Percentiles rank a stretch among this genome's conserved stretches.
phyloP scores from a whole-genome alignment of 2,113 vertebrate species.

The Sander lucioperca region DNA sequence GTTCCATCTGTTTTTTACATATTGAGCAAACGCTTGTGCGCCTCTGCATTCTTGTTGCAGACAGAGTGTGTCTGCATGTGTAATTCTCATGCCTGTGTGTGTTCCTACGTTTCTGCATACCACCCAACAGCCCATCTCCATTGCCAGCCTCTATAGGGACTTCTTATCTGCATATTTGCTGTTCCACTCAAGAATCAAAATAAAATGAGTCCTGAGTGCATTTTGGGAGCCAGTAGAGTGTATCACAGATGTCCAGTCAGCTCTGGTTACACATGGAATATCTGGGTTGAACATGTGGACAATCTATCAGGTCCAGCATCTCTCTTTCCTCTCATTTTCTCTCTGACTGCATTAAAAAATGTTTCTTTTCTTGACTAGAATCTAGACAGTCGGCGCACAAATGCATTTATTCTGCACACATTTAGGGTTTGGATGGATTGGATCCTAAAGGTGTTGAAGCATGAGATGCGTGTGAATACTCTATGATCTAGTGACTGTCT shows the following conservation, averaged over 20 bases:
- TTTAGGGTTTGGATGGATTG: neutral
- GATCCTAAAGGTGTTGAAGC: conserved; percentile 7
- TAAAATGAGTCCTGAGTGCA: conserved; percentile 69
- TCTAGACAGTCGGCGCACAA: neutral
- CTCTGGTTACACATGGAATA: conserved; percentile 71
- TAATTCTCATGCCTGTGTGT: conserved; percentile 16
- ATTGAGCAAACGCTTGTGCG: conserved; percentile 43
- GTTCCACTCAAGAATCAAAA: conserved; percentile 53
- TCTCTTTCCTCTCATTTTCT: conserved; percentile 48
- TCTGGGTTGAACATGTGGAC: conserved; percentile 74
- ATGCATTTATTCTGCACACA: neutral
- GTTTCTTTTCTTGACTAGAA: neutral
- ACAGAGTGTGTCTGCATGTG: conserved; percentile 8
- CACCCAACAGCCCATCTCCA: conserved; percentile 58
- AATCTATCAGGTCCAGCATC: conserved; percentile 73
- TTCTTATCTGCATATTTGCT: conserved; percentile 67
- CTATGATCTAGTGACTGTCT: neutral
- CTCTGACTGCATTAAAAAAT: conserved; percentile 13
- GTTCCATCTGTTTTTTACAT: conserved; percentile 72
- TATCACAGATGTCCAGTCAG: conserved; percentile 74
- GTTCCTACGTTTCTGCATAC: conserved; percentile 47
- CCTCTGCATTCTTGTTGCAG: conserved; percentile 34
- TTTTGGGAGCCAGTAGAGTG: conserved; percentile 69
- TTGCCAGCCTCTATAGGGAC: conserved; percentile 59
- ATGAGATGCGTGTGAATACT: neutral